These are phyloP conservation scores for Syngnathus rostellatus DNA, from an alignment of 2,797 vertebrate species.

Conservation along the genomic window DNA sequence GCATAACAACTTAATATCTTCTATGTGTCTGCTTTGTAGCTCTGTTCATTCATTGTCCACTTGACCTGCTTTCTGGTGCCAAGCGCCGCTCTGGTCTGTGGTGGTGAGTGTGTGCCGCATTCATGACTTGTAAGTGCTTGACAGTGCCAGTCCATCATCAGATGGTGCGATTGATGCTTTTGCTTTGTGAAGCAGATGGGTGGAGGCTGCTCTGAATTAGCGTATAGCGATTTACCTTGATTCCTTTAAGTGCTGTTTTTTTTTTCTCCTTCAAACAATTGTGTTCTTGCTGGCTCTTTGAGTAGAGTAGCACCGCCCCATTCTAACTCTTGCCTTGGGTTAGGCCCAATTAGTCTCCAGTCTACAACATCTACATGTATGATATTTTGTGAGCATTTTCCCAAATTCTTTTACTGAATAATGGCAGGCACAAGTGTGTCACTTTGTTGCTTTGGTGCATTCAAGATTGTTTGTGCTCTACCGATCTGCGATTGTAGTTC, in stretches of 20 bases:
- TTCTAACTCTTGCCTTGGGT: no score
- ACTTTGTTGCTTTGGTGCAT: conserved; percentile 1
- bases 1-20: conserved; percentile 1
- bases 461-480: conserved; percentile 1
- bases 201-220: conserved; percentile 23
- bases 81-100: conserved; percentile 36
- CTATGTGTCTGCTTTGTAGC: background rate
- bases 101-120: conserved; percentile 31
- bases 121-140: conserved; percentile 23
- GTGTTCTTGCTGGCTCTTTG: no score
- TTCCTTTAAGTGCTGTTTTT: no score
- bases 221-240: conserved; percentile 2
- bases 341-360: background rate
- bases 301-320: no score
- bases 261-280: no score
- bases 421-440: background rate
- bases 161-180: conserved; percentile 43
- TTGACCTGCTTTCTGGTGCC: conserved; percentile 60
- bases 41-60: conserved; percentile 38
- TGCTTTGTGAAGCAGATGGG: conserved; percentile 33
- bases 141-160: conserved; percentile 48
- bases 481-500: background rate
- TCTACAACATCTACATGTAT: background rate
- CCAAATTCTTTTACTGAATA: background rate
- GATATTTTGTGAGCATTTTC: background rate